Conservation (phyloP, 2,113 vertebrate genomes). For the Leptosomus discolor region DNA sequence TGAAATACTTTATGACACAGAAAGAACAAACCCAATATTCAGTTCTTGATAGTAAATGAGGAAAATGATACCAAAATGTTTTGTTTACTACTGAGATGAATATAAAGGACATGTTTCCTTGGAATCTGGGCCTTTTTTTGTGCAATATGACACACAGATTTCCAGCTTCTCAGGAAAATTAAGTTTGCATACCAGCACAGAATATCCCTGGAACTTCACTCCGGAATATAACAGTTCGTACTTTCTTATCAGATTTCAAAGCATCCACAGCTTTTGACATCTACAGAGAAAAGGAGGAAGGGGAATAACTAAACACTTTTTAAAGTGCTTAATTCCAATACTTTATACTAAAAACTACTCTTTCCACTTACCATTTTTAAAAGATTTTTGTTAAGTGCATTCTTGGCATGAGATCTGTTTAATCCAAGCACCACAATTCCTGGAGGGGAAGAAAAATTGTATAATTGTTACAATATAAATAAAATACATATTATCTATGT, state of each 20-base stretch:
- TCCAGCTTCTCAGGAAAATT: slow-evolving; percentile 51
- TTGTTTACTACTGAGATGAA: background rate
- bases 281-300: slow-evolving; percentile 73
- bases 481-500: background rate
- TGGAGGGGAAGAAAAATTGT: slow-evolving; percentile 59
- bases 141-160: background rate
- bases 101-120: slow-evolving; percentile 13
- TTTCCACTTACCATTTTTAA: slow-evolving; percentile 87
- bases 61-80: background rate
- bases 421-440: slow-evolving; percentile 95
- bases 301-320: slow-evolving; percentile 45
- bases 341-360: slow-evolving; percentile 6
- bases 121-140: background rate
- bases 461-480: background rate
- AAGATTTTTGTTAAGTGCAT: slow-evolving; percentile 93
- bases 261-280: slow-evolving; percentile 89
- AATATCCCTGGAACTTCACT: slow-evolving; percentile 96
- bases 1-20: slow-evolving; percentile 42
- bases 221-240: slow-evolving; percentile 89
- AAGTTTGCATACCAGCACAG: slow-evolving; percentile 90
- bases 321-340: background rate
- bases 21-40: background rate
- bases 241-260: slow-evolving; percentile 91
- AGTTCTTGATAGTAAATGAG: background rate
- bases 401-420: slow-evolving; percentile 93